Percentiles rank a stretch among this genome's conserved stretches.
Conservation (phyloP, 92 coral and sea anemone species). For the Siderastrea siderea region DNA sequence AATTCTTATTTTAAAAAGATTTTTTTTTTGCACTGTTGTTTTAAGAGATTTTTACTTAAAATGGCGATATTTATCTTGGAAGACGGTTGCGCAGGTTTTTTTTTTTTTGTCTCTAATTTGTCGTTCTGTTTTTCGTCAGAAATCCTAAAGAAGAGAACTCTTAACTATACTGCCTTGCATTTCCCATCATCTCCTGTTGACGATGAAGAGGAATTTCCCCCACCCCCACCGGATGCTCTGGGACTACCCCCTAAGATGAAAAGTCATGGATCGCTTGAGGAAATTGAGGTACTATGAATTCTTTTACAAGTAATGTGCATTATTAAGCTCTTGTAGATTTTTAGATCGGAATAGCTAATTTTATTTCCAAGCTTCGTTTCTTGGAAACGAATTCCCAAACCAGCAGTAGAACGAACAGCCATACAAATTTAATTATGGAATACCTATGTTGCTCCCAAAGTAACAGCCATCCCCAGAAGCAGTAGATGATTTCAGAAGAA, state of each 20-base stretch:
- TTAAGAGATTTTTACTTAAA: too few species aligned
- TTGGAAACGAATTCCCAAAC: not conserved
- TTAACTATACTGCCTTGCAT: slow-evolving; percentile 58
- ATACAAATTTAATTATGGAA: too few species aligned
- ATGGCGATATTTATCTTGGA: too few species aligned
- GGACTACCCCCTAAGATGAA: slow-evolving; percentile 49
- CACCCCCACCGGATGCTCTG: slow-evolving; percentile 73
- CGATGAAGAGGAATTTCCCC: slow-evolving; percentile 63
- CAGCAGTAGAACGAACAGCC: too few species aligned
- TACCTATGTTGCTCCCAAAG: too few species aligned
- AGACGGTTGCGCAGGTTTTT: too few species aligned
- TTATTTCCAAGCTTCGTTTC: not conserved
- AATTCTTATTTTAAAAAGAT: too few species aligned
- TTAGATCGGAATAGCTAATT: not conserved
- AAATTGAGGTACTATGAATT: slow-evolving; percentile 57
- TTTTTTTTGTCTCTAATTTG: not conserved
- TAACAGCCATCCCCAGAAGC: too few species aligned
- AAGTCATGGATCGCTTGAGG: slow-evolving; percentile 61
- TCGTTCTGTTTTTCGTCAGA: slow-evolving; percentile 36
- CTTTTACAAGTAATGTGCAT: not conserved
- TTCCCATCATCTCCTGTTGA: slow-evolving; percentile 45
- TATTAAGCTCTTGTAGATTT: too few species aligned
- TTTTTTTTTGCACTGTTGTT: too few species aligned
- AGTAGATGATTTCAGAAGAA: too few species aligned
- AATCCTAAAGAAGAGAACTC: slow-evolving; percentile 46